Conservation (phyloP, 30 jellyfish, hydroid and myxozoan species). For the Aurelia aurita region DNA sequence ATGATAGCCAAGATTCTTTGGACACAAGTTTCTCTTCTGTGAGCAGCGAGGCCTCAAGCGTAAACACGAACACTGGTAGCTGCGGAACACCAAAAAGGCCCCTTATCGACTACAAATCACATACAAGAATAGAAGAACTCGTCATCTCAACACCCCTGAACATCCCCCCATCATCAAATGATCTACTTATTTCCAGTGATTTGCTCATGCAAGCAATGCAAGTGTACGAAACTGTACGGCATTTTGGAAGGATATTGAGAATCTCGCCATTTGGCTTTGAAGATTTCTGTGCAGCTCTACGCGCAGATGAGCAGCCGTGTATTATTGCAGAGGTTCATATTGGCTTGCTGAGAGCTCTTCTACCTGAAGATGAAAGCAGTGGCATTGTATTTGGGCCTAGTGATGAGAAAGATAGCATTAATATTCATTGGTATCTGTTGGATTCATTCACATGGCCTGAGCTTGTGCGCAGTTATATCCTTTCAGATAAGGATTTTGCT, state of each 20-base stretch:
- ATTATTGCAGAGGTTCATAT: conserved; percentile 84
- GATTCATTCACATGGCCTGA: conserved; percentile 99
- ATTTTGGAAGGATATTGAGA: conserved; percentile 84
- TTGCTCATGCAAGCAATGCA: conserved; percentile 83
- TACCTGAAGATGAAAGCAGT: conserved; percentile 85
- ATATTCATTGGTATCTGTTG: conserved; percentile 81
- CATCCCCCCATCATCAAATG: conserved; percentile 87
- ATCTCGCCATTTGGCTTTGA: conserved; percentile 93
- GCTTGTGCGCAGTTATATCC: conserved; percentile 81
- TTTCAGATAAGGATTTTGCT: conserved; percentile 76
- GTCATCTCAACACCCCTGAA: conserved; percentile 54
- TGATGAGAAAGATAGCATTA: conserved; percentile 92
- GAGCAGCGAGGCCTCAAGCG: conserved; percentile 55
- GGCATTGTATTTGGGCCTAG: conserved; percentile 79
- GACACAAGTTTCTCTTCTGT: conserved; percentile 62
- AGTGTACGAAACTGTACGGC: conserved; percentile 91
- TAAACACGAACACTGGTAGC: conserved; percentile 24
- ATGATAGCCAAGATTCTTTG: conserved; percentile 69
- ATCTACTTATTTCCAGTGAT: conserved; percentile 70
- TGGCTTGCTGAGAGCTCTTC: conserved; percentile 68
- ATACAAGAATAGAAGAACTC: conserved; percentile 45
- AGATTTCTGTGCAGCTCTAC: conserved; percentile 92
- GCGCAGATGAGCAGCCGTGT: conserved; percentile 89
- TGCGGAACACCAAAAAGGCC: conserved; percentile 60
- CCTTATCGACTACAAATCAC: conserved; percentile 10